Base-by-base conservation (phyloP, 1,140 invertebrate species). In the Eulimnadia texana region DNA sequence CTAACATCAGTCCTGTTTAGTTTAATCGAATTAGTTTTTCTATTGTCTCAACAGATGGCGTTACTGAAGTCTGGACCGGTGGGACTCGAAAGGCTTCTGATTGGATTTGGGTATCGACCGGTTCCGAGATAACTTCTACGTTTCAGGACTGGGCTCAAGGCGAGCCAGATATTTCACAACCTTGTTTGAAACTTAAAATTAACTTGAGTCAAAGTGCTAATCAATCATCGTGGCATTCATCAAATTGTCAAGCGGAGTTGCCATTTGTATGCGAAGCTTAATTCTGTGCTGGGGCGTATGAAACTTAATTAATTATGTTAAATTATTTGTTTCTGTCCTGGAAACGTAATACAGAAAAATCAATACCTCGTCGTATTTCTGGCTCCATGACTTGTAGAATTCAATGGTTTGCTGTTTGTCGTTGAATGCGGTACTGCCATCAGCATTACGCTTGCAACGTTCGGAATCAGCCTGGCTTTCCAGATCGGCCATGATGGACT, bases 1-100 rank as follows among this genome's bases (percentile, higher is more conserved):
- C 10, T 50, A 23, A 0, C 50, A 53, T 20, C 24, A n/a, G 51
- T 19, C 56, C n/a, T 61, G 16, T 62, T n/a, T 13, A 22, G 20
- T 52, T 25, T 49, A 47, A 64, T 22, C 28, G 24, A 28, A 16
- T 33, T 33, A 27, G 25, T 13, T 27, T 20, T 29, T 63, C 19
- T 13, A 28, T 64, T 24, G 20, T 51, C n/a, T 1, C 42, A 64
- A 54, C 62, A 60, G 49, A 28, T n/a, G 51, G 56, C 25, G 50
- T 51, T 27, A 56, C 62, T 52, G 25, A 6, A 33, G 28, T 63
- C 64, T 90, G 87, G 87, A 90, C 87, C n/a, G 87, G 84, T 22
- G 87, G 87, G 61, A 82, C 86, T 59, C 73, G 88, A 20, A 89
- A 86, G 68, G 86, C 89, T 72, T 89, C 89, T 78, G 84, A 16